Evolutionary conservation across 2,888 invertebrate genomes (phyloP).

Genomic region (Platypus cylindrus): DNA sequence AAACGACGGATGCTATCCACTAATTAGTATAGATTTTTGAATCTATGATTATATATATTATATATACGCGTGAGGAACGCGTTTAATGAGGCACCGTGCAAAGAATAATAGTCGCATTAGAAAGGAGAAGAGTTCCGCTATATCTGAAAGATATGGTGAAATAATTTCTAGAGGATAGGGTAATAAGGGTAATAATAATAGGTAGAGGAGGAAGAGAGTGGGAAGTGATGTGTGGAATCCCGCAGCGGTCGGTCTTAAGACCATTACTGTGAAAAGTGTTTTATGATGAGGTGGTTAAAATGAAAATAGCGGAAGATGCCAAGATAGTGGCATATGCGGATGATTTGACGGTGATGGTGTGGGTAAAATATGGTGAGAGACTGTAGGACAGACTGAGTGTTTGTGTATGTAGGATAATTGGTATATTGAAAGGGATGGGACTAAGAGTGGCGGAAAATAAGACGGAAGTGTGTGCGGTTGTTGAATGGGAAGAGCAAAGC

Average conservation of each 20-base stretch:
- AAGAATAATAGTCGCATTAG: too few species aligned
- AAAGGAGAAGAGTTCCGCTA: too few species aligned
- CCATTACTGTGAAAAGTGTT: constrained; percentile 8
- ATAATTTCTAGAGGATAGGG: too few species aligned
- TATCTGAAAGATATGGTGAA: too few species aligned
- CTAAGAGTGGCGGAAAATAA: not conserved
- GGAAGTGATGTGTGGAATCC: constrained; percentile 5
- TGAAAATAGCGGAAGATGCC: constrained; percentile 2
- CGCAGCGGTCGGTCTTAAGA: constrained; percentile 9
- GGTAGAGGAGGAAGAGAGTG: not conserved
- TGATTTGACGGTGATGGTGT: constrained; percentile 6
- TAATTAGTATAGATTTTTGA: too few species aligned
- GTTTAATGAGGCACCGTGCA: too few species aligned
- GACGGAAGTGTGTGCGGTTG: not conserved
- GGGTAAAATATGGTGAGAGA: constrained; percentile 1
- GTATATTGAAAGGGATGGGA: not conserved
- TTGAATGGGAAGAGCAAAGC: too few species aligned
- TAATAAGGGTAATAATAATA: too few species aligned
- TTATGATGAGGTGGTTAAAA: constrained; percentile 5
- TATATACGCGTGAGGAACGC: too few species aligned
- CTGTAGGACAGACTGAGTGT: constrained; percentile 2
- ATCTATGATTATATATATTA: too few species aligned
- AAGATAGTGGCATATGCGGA: constrained; percentile 9
- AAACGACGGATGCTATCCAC: too few species aligned
- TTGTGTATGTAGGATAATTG: not conserved